Conservation (phyloP, 92 coral and sea anemone genomes). For the Parazoanthus swiftii region DNA sequence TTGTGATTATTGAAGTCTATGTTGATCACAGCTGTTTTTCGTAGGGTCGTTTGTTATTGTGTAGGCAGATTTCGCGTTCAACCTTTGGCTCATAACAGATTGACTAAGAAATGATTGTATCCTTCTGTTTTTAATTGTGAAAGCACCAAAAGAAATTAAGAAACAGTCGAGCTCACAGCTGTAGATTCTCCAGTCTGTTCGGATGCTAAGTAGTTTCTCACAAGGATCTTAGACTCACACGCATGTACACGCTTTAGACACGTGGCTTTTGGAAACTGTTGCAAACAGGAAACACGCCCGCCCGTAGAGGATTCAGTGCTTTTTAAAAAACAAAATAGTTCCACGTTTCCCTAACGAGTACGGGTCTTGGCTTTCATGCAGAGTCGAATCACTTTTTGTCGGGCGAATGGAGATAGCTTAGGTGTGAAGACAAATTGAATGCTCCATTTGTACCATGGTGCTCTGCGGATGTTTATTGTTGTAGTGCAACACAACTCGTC, state of each 20-base stretch:
- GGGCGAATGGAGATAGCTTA: too few species aligned
- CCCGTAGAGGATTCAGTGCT: not conserved
- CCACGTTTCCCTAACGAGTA: not conserved
- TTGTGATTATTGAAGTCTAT: conserved; percentile 29
- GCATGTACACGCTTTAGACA: not conserved
- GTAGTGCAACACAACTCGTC: too few species aligned
- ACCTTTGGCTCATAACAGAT: not conserved
- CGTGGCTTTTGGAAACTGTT: conserved; percentile 17
- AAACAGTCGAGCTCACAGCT: too few species aligned
- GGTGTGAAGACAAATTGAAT: too few species aligned
- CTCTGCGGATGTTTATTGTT: too few species aligned
- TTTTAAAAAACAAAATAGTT: not conserved
- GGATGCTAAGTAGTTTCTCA: too few species aligned
- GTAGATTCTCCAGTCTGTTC: too few species aligned
- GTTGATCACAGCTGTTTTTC: conserved; percentile 14
- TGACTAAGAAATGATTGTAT: not conserved
- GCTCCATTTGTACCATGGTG: too few species aligned
- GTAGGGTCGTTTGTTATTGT: not conserved
- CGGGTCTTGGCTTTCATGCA: too few species aligned
- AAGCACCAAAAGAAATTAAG: too few species aligned
- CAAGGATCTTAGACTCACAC: not conserved
- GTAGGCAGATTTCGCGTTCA: not conserved
- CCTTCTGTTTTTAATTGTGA: too few species aligned
- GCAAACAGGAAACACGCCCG: not conserved
- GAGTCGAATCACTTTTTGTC: too few species aligned